Base-by-base conservation (phyloP, 2,797 vertebrate genomes). In the Hafferia zeledoni region DNA sequence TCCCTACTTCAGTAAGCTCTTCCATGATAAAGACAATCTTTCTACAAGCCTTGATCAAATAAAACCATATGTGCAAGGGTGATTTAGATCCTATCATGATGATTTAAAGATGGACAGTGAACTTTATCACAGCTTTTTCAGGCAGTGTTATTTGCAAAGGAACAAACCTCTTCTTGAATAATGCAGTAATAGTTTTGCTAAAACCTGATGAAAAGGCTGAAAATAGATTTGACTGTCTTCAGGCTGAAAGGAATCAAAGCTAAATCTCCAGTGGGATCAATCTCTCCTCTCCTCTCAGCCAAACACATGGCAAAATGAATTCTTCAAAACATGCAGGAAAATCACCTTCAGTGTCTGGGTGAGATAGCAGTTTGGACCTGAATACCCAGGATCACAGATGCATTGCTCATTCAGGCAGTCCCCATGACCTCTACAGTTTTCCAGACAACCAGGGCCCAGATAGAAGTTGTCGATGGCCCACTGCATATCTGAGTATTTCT, bases 381-480 rank as follows among this genome's bases (percentile, higher is more conserved):
- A 98, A 96, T 98, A 99, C 11, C 99, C 99, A 1, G 99, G 99
- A 93, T 99, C 99, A 93, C 99, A 99, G 93, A 99, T 98, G 94
- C 99, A 99, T 82, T 98, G 98, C 77, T 99, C 98, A 92, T 99
- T 99, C 97, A 99, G 96, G 95, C 99, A 99, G 95, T 99, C 99
- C 53, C 99, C 99, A 37, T 99, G 99, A 44, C 99, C 99, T 71
- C 98, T 98, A 57, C 99, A 99, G 97, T 99, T 98, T 96, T 98
- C 96, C 46, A 98, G 94, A 92, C 99, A 99, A 4, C 98, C 98
- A 46, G 99, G 99, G 23, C 99, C 99, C 68, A 99, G 98, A 94
- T 99, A 99, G 96, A 99, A 99, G 96, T 99, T 99, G 96, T 99
- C 99, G 10, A 99, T 98, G 37, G 98, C 99, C 99, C 99, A 99